Evolutionary conservation across 2,113 vertebrate species (phyloP), one percentile per base, ranked within the genome.

Genomic region (Cyprinodon brontotheroides): DNA sequence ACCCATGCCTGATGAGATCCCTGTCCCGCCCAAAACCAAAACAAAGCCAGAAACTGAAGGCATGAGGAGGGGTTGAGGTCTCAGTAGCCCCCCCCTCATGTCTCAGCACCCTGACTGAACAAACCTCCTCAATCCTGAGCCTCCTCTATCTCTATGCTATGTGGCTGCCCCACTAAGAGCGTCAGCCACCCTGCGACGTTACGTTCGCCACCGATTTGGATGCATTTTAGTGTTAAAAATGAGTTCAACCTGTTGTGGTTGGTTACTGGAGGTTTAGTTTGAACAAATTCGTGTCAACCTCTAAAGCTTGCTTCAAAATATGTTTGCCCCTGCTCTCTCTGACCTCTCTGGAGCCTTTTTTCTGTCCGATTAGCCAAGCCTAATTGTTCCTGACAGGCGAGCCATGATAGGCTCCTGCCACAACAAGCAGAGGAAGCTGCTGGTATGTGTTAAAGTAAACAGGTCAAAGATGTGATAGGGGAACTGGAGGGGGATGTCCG

Each of bases 371-470:
- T 41, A 59, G 10, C 48, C 59, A 4, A 65, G n/a, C 40, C 39
- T 66, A 62, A 67, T 78, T 86, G 74, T 74, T 11, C 72, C 61
- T 48, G 70, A 40, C 70, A 72, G 60, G 37, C 5, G 48, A 78
- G 80, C 78, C 50, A 68, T 70, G 83, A 79, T 65, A 79, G 66
- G 67, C 64, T 63, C 48, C 71, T 60, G 67, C 57, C 37, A 83
- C 73, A 85, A 74, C 70, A 81, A 74, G 76, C 81, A 70, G 67
- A 77, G 3, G 48, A 82, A 77, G 40, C 82, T 13, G 8, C 83
- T 79, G 86, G 64, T 78, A 65, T 85, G 85, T 86, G 81, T 83
- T 87, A 86, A 80, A 11, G 81, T 74, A 87, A 92, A 89, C 89
- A 84, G 13, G 13, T 36, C 13, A 9, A 80, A 61, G 22, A 63